A percentile compares a stretch with the other conserved stretches of the same genome.
phyloP scores from a whole-genome alignment of 1,140 invertebrate genomes.

The Manduca sexta region DNA sequence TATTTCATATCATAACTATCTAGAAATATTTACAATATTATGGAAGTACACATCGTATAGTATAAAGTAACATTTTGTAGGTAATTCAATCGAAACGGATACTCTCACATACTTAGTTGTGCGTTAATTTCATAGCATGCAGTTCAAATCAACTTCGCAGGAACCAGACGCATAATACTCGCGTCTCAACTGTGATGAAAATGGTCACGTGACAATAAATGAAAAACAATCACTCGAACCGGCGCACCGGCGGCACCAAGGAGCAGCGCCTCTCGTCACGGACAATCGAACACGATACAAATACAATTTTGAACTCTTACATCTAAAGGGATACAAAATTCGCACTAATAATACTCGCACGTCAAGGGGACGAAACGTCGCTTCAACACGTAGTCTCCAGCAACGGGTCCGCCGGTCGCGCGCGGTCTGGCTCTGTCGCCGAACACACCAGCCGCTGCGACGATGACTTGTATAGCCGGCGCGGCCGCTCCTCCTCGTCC shows the following conservation, averaged over 20 bases:
- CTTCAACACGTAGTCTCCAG: slow-evolving; percentile 56
- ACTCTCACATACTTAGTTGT: slow-evolving; percentile 7
- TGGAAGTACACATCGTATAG: slow-evolving; percentile 16
- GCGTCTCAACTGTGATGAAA: neutral
- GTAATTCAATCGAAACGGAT: slow-evolving; percentile 3
- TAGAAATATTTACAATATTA: slow-evolving; percentile 27
- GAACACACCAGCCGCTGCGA: slow-evolving; percentile 36
- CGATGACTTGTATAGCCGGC: slow-evolving; percentile 41
- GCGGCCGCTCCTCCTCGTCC: slow-evolving; percentile 42
- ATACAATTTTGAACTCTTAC: slow-evolving; percentile 66
- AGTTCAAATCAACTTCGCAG: slow-evolving; percentile 8
- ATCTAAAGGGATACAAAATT: slow-evolving; percentile 62
- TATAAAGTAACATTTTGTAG: slow-evolving; percentile 2
- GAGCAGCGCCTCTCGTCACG: slow-evolving; percentile 11
- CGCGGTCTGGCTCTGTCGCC: slow-evolving; percentile 24
- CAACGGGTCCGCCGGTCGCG: slow-evolving; percentile 36
- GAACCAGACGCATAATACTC: slow-evolving; percentile 4
- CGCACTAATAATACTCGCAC: slow-evolving; percentile 65
- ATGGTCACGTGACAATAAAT: neutral
- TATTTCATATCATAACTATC: slow-evolving; percentile 12
- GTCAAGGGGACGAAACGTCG: slow-evolving; percentile 27
- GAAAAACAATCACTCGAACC: neutral
- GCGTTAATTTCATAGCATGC: slow-evolving; percentile 10
- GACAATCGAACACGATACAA: slow-evolving; percentile 51
- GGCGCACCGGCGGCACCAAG: slow-evolving; percentile 15